phyloP scores from a whole-genome alignment of 2,797 vertebrate species.

The Gallinago nigripennis region DNA sequence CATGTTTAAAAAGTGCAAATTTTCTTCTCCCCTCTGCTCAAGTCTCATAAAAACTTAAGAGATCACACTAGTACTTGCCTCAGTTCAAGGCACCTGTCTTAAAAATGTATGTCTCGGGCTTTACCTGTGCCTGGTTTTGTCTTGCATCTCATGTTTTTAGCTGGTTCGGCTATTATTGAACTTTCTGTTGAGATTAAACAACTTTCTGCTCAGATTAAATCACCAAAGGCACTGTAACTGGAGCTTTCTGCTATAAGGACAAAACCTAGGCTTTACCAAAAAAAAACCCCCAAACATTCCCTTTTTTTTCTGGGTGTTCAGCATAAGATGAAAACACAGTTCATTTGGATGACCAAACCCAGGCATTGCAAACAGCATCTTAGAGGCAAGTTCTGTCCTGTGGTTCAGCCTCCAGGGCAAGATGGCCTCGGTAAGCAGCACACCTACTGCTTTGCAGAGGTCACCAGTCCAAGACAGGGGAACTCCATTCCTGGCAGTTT shows the following conservation, averaged over 20 bases:
- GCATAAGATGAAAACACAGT: background rate
- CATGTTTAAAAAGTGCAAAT: background rate
- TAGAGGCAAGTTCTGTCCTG: background rate
- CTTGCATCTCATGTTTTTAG: background rate
- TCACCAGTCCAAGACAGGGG: background rate
- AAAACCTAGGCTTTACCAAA: background rate
- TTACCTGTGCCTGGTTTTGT: background rate
- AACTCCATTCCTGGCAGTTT: background rate
- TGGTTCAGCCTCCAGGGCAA: background rate
- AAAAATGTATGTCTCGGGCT: background rate
- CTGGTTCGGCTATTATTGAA: background rate
- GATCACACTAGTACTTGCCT: background rate
- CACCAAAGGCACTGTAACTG: background rate
- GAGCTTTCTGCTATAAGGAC: background rate
- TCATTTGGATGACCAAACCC: background rate
- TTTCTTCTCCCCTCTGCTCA: background rate
- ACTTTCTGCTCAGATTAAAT: background rate
- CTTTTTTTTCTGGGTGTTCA: background rate
- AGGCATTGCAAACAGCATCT: background rate
- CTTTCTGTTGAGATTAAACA: background rate
- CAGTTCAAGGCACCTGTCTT: background rate
- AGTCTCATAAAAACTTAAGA: background rate
- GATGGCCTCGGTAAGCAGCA: background rate
- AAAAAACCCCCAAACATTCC: background rate
- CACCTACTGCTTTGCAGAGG: background rate